phyloP scores from a whole-genome alignment of 2,113 vertebrate species.

The Eublepharis macularius region DNA sequence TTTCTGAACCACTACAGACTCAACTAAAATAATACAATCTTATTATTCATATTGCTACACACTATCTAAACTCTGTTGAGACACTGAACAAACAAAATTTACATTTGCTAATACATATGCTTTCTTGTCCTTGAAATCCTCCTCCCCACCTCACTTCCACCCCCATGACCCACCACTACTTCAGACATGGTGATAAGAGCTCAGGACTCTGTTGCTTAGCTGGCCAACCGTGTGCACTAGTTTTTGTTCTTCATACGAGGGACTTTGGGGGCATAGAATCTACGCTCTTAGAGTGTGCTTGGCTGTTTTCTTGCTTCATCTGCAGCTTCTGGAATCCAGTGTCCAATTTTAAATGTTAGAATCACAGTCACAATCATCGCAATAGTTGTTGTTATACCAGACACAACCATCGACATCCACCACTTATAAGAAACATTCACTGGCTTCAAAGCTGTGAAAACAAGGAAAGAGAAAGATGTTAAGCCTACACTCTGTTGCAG shows the following conservation, averaged over 20 bases:
- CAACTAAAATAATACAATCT: neutral
- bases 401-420: neutral
- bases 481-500: neutral
- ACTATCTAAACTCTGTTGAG: neutral
- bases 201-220: slow-evolving; percentile 2
- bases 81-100: neutral
- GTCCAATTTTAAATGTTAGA: slow-evolving; percentile 9
- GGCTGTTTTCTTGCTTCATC: neutral
- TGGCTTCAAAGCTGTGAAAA: neutral
- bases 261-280: neutral
- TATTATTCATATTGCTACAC: neutral
- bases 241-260: neutral
- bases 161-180: neutral
- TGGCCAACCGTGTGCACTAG: neutral
- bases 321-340: neutral
- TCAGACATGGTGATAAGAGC: neutral
- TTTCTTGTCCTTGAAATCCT: neutral
- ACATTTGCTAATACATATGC: neutral
- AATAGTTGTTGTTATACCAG: neutral
- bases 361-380: slow-evolving; percentile 2
- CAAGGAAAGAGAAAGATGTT: neutral
- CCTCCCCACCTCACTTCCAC: too few relatives aligned
- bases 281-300: neutral
- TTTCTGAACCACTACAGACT: neutral
- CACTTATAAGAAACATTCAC: neutral